phyloP scores from a whole-genome alignment of 1,140 invertebrate species.

The Cyclargus thomasi region DNA sequence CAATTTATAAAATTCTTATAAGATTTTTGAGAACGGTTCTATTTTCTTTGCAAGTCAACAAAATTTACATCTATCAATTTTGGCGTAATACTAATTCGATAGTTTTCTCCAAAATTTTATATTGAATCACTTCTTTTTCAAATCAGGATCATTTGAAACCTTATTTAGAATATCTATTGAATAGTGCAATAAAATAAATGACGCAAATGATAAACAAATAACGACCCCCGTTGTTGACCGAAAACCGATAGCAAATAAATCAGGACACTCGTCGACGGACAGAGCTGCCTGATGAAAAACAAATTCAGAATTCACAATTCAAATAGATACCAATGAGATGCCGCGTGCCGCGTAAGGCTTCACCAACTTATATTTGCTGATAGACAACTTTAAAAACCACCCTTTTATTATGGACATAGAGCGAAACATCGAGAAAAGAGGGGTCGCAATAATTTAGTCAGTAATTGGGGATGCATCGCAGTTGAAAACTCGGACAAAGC shows the following conservation, averaged over 20 bases:
- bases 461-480: slow-evolving; percentile 17
- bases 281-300: slow-evolving; percentile 67
- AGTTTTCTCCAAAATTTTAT: no score
- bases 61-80: no score
- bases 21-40: no score
- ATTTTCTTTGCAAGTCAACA: no score
- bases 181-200: slow-evolving; percentile 21
- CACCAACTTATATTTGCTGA: slow-evolving; percentile 26
- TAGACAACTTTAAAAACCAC: slow-evolving; percentile 2
- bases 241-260: slow-evolving; percentile 64
- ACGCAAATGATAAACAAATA: slow-evolving; percentile 34
- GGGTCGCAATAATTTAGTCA: neutral
- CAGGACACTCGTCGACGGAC: slow-evolving; percentile 54
- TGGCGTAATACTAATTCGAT: no score
- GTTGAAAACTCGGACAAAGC: slow-evolving; percentile 29
- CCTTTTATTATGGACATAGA: neutral
- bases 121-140: no score
- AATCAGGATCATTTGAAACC: no score
- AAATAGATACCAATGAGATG: slow-evolving; percentile 70
- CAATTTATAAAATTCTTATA: no score
- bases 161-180: neutral
- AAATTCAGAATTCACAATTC: slow-evolving; percentile 69
- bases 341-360: slow-evolving; percentile 52
- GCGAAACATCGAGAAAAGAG: neutral
- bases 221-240: slow-evolving; percentile 42